Evolutionary conservation across 2,888 invertebrate species (phyloP).

Genomic region (Pseudococcus viburni): DNA sequence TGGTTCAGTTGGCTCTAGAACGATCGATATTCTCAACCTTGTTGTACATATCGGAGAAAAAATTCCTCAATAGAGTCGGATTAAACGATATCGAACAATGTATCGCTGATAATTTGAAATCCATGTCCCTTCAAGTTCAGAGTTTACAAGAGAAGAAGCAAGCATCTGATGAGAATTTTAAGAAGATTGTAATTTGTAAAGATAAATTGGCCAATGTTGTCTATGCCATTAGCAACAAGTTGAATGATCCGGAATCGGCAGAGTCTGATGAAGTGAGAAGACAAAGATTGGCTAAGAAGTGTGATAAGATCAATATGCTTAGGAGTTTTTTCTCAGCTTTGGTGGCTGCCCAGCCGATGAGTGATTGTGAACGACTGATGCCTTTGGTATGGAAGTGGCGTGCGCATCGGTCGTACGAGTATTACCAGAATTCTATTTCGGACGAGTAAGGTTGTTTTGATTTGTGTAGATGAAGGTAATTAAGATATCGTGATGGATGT

Average conservation of each 20-base stretch:
- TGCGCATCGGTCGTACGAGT: background rate
- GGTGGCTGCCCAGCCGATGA: background rate
- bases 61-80: background rate
- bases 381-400: conserved; percentile 14
- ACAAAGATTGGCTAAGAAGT: background rate
- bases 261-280: background rate
- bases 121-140: background rate
- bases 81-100: conserved; percentile 13
- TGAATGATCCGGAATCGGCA: background rate
- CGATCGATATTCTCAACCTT: conserved; percentile 18
- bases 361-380: background rate
- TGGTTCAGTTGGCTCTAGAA: background rate
- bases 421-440: conserved; percentile 1
- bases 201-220: conserved; percentile 3
- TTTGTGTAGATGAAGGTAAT: no score
- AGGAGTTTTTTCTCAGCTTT: conserved; percentile 18
- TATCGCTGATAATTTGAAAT: background rate
- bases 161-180: background rate
- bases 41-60: background rate
- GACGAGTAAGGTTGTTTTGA: background rate
- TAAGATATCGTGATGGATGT: no score
- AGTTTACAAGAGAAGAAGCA: background rate
- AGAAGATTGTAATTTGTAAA: background rate
- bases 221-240: background rate
- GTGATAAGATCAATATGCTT: background rate